Percentiles rank a stretch among this genome's conserved stretches.
phyloP scores from a whole-genome alignment of 2,888 invertebrate genomes.

The Pheosia gnoma region DNA sequence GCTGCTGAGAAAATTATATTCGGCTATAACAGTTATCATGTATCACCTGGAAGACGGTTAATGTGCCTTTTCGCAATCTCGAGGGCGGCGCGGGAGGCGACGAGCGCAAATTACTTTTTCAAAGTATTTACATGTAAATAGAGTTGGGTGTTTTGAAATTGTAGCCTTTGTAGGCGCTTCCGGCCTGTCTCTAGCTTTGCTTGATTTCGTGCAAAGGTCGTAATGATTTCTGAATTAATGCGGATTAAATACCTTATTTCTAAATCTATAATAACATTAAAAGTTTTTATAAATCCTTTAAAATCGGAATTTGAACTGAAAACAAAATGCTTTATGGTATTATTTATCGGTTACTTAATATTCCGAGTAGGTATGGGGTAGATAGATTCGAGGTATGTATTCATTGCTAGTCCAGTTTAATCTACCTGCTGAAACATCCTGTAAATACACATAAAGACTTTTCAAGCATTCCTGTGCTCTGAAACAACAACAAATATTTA shows the following conservation, averaged over 20 bases:
- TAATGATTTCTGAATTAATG: too few species aligned
- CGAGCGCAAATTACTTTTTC: conserved; percentile 82
- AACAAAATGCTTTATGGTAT: too few species aligned
- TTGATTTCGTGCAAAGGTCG: neutral
- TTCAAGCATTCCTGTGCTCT: neutral
- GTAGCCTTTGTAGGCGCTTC: conserved; percentile 51
- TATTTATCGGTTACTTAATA: too few species aligned
- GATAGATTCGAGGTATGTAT: too few species aligned
- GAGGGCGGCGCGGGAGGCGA: conserved; percentile 76
- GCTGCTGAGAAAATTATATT: conserved; percentile 81
- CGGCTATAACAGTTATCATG: conserved; percentile 84
- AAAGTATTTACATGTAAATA: conserved; percentile 84
- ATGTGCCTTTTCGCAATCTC: conserved; percentile 83
- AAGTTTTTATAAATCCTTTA: too few species aligned
- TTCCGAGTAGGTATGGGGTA: too few species aligned
- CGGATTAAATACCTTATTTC: too few species aligned
- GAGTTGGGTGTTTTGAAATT: conserved; percentile 66
- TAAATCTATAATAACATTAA: too few species aligned
- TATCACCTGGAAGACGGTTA: conserved; percentile 83
- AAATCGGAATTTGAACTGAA: too few species aligned
- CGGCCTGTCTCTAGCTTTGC: conserved; percentile 24
- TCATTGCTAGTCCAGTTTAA: too few species aligned
- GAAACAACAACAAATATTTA: conserved; percentile 28
- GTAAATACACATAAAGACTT: neutral
- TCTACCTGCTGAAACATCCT: too few species aligned